These are phyloP conservation scores for Euthynnus affinis DNA, from an alignment of 2,797 vertebrate genomes.

Conservation along the genomic window DNA sequence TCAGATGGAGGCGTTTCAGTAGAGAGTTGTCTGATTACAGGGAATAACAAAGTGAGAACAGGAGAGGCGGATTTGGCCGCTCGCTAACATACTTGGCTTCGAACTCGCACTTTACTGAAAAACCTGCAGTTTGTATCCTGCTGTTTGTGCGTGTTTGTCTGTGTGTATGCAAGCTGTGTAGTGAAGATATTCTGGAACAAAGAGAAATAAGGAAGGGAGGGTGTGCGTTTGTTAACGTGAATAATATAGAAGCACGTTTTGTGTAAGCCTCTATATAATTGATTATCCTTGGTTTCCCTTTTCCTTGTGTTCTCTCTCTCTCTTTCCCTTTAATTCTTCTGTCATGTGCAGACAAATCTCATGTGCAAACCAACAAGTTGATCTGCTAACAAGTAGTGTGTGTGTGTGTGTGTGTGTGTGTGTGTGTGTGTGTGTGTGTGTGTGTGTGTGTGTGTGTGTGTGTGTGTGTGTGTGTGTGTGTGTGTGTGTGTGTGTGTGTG, in stretches of 20 bases:
- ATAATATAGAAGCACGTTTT: neutral
- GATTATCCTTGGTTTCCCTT: neutral
- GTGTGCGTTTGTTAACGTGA: neutral
- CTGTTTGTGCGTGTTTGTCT: neutral
- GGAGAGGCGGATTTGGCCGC: conserved; percentile 54
- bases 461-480: too few relatives aligned
- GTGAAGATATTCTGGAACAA: conserved; percentile 9
- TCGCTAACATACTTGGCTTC: conserved; percentile 40
- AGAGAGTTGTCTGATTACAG: conserved; percentile 45
- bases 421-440: too few relatives aligned
- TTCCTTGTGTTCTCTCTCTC: neutral
- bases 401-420: too few relatives aligned
- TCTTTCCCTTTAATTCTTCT: neutral
- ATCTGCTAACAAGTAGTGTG: too few relatives aligned
- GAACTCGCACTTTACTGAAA: conserved; percentile 20
- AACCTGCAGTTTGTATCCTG: conserved; percentile 8
- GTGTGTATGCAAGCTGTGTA: neutral
- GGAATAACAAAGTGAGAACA: conserved; percentile 58
- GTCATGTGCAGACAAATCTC: neutral
- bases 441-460: too few relatives aligned
- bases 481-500: too few relatives aligned
- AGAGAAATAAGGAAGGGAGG: neutral
- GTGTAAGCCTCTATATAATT: neutral
- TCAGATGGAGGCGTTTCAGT: conserved; percentile 42
- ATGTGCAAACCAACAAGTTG: too few relatives aligned